phyloP scores from a whole-genome alignment of 2,888 invertebrate genomes.

The Drosophila stalkeri region DNA sequence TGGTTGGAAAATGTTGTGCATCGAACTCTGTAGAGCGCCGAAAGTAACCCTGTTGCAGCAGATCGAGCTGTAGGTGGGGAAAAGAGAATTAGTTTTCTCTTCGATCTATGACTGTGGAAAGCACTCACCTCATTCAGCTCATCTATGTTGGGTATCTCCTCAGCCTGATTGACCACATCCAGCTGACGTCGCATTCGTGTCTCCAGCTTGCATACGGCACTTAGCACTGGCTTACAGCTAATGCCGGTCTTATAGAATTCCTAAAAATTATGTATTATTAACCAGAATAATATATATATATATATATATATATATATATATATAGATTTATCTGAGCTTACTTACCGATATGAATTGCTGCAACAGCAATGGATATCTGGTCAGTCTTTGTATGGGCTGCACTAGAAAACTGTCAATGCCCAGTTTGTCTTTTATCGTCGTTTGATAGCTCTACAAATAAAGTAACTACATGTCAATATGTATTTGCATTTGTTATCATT shows the following conservation, averaged over 20 bases:
- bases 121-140: slow-evolving; percentile 82
- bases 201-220: slow-evolving; percentile 84
- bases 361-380: slow-evolving; percentile 84
- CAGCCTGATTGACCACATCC: slow-evolving; percentile 84
- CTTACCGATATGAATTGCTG: slow-evolving; percentile 84
- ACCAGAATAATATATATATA: background rate
- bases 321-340: background rate
- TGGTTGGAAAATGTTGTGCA: slow-evolving; percentile 82
- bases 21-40: slow-evolving; percentile 83
- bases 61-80: slow-evolving; percentile 69
- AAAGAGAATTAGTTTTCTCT: background rate
- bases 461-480: background rate
- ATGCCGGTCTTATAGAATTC: slow-evolving; percentile 84
- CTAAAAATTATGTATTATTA: slow-evolving; percentile 40
- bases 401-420: slow-evolving; percentile 85
- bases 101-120: fast-evolving
- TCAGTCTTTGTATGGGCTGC: slow-evolving; percentile 85
- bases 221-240: slow-evolving; percentile 83
- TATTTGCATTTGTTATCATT: background rate
- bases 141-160: slow-evolving; percentile 83
- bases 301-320: background rate
- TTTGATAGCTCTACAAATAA: slow-evolving; percentile 75
- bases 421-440: slow-evolving; percentile 83
- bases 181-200: slow-evolving; percentile 83
- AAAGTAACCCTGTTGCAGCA: slow-evolving; percentile 82